Percentiles rank a stretch among this genome's conserved stretches.
Conservation (phyloP, 2,113 vertebrate genomes). For the Mastomys coucha region DNA sequence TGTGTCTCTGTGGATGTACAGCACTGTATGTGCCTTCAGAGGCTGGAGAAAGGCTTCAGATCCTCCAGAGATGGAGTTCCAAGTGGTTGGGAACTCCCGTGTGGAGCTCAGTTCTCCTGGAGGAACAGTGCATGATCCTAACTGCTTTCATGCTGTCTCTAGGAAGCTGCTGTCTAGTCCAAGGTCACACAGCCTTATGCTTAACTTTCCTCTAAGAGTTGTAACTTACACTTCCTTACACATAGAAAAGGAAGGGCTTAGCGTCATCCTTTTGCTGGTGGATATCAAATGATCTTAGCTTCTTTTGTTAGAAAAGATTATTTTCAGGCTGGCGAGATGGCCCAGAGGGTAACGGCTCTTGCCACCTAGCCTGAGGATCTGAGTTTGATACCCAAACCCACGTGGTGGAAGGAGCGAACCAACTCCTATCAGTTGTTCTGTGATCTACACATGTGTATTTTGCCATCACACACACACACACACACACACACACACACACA, state of each 20-base stretch:
- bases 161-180: neutral
- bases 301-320: neutral
- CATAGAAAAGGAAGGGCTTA: neutral
- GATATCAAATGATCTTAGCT: neutral
- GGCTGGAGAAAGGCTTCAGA: neutral
- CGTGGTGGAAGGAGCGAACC: neutral
- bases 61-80: neutral
- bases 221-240: neutral
- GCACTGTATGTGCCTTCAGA: neutral
- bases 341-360: no score
- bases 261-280: neutral
- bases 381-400: neutral
- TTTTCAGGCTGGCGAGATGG: neutral
- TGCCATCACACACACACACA: neutral
- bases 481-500: neutral
- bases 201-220: neutral
- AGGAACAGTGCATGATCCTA: neutral
- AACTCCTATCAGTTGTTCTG: neutral
- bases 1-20: no score
- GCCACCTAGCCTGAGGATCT: neutral
- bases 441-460: neutral
- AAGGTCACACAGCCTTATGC: neutral
- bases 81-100: neutral
- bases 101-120: neutral
- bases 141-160: neutral